Evolutionary conservation across 2,888 invertebrate species (phyloP), one percentile per base, ranked within the genome.

Genomic region (Salpingus planirostris): DNA sequence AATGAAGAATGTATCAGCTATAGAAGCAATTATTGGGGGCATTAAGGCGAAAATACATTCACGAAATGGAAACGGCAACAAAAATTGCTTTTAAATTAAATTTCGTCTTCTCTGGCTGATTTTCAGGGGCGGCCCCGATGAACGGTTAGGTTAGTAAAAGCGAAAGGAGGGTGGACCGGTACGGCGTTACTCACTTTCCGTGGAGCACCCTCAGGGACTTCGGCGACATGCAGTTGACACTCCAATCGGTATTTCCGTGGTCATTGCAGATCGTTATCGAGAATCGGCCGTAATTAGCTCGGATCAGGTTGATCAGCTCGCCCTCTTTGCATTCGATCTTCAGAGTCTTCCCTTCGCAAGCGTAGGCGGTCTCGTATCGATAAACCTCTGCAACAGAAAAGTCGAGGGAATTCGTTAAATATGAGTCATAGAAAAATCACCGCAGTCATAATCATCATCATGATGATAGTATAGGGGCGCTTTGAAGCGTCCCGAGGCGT

Each of bases 181-280:
- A 8, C 8, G 18, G 8, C 8, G 18, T 18, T 29, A 14, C 32
- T 66, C 66, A 92, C 92, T 82, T 88, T 71, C 80, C 83, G 65
- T 87, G 86, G 46, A 95, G 75, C 46, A 92, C 89, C 42, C 86
- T 73, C 51, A 88, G 76, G 43, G 92, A 89, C 60, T 84, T 84
- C 27, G 82, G 81, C 33, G 91, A 88, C 85, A 90, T 90, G 66
- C 93, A 95, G 68, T 91, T 90, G 53, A 93, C 88, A 60, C 90
- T 89, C 92, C 92, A 93, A 55, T 91, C 89, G n/a, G 89, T 89
- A 66, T 90, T 83, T 46, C 92, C 92, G 60, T 90, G 87, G 65
- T 91, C 90, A 67, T 95, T 93, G 72, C 95, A 95, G 63, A 93
- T 89, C 56, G 88, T 88, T 65, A 93, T 88, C 46, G 89, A 91